These are phyloP conservation scores for Phaethornis superciliosus DNA, from an alignment of 2,113 vertebrate species.

Conservation along the genomic window DNA sequence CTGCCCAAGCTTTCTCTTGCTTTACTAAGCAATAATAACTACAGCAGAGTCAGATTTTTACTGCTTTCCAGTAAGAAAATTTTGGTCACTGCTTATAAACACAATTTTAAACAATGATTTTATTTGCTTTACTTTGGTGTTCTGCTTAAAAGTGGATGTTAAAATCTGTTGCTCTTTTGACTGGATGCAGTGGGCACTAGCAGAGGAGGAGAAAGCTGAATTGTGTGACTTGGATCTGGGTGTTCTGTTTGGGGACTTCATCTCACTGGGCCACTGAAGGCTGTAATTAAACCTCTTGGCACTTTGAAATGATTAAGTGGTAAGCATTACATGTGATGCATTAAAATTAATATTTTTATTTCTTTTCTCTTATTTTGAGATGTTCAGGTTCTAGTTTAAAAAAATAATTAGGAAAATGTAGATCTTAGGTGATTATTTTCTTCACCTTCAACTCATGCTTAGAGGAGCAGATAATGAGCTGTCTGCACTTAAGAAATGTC, in stretches of 20 bases:
- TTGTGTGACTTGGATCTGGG: neutral
- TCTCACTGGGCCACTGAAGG: neutral
- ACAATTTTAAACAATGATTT: neutral
- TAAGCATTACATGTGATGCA: neutral
- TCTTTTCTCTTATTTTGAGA: neutral
- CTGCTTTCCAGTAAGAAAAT: neutral
- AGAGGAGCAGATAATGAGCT: slow-evolving; percentile 1
- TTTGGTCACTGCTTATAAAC: neutral
- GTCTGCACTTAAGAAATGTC: neutral
- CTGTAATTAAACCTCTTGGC: slow-evolving; percentile 1
- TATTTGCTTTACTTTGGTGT: neutral
- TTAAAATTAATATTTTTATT: neutral
- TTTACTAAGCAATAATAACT: neutral
- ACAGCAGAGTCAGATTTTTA: neutral
- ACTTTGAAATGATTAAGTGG: slow-evolving; percentile 1
- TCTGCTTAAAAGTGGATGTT: neutral
- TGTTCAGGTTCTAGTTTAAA: neutral
- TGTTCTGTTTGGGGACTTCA: neutral
- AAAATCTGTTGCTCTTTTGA: neutral
- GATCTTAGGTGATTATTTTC: neutral
- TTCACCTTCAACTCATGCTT: neutral
- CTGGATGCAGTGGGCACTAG: neutral
- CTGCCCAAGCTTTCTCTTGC: neutral
- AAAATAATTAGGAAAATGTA: neutral
- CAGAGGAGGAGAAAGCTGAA: neutral